Base-by-base conservation (phyloP, 2,797 vertebrate species). In the Picus viridis region DNA sequence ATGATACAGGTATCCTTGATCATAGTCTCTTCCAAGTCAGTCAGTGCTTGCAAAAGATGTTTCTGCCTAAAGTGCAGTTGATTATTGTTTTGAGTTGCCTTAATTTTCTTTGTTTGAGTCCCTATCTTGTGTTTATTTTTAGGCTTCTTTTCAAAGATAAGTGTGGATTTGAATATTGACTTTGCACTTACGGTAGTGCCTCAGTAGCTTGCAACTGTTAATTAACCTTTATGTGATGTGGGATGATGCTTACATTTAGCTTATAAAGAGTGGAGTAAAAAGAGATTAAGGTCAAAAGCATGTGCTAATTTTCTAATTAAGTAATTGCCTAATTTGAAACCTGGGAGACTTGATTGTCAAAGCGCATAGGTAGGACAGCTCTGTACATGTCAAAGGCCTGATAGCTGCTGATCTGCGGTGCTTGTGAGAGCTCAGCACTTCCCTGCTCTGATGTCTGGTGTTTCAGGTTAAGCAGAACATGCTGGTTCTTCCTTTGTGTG, bases 271-370 rank as follows among this genome's bases (percentile, higher is more conserved):
- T 45, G 36, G 62, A 67, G 24, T 91, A 54, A 57, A 78, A 83
- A 84, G 76, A 94, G 64, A 89, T 93, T 91, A 92, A 94, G 85
- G 91, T 94, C 80, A 86, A 79, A 91, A 94, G 70, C 22, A 15
- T 86, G 53, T 43, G n/a, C 61, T 88, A 61, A 92, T 89, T 86
- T 89, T 88, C 85, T 88, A n/a, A 64, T 91, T 51, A 78, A 75
- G n/a, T 57, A 67, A 51, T 92, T 24, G 16, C 57, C 49, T 45
- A 70, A 30, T 81, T 92, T 82, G 64, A 88, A 89, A 58, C 41
- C 74, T 4, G 18, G 41, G 63, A 81, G 70, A 32, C 59, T 70
- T 82, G 77, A 43, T 82, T 90, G 78, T 86, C 49, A 2, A 51
- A 78, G 18, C 32, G 12, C 16, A 3, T 43, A 27, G 56, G 12